Evolutionary conservation across 2,888 invertebrate species (phyloP).

Genomic region (Acrobasis suavella): DNA sequence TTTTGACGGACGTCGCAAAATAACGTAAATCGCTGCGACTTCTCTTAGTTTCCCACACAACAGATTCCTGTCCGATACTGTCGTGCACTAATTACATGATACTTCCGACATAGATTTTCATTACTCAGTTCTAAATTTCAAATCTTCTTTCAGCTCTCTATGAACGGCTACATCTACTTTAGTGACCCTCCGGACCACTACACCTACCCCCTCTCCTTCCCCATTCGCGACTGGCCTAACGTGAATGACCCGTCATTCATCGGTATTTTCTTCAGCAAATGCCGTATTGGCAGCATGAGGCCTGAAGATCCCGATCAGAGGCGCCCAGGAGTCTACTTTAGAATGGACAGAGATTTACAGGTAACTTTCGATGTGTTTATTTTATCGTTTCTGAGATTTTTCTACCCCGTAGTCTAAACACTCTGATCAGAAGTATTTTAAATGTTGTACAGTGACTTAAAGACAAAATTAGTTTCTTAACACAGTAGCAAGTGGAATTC

Average conservation of each 20-base stretch:
- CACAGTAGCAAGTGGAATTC: too few relatives aligned
- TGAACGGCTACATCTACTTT: slow-evolving; percentile 93
- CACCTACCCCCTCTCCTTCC: slow-evolving; percentile 93
- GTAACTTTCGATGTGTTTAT: slow-evolving; percentile 36
- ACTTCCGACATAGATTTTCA: too few relatives aligned
- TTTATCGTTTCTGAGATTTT: too few relatives aligned
- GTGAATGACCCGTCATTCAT: slow-evolving; percentile 96
- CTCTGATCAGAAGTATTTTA: too few relatives aligned
- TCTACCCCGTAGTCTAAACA: too few relatives aligned
- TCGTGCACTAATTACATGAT: too few relatives aligned
- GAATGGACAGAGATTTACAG: slow-evolving; percentile 81
- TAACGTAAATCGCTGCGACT: too few relatives aligned
- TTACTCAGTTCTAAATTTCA: background rate
- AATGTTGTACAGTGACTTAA: too few relatives aligned
- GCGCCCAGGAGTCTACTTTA: slow-evolving; percentile 91
- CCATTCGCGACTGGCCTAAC: slow-evolving; percentile 92
- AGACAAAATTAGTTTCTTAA: too few relatives aligned
- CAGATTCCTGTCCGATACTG: too few relatives aligned
- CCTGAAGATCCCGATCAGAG: slow-evolving; percentile 89
- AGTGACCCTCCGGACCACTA: slow-evolving; percentile 94
- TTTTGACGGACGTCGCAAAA: too few relatives aligned
- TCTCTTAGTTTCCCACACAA: too few relatives aligned
- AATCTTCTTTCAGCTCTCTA: slow-evolving; percentile 83
- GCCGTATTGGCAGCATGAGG: slow-evolving; percentile 88
- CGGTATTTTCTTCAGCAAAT: slow-evolving; percentile 95